phyloP scores from a whole-genome alignment of 2,797 vertebrate genomes.

The Pangasius macronema region DNA sequence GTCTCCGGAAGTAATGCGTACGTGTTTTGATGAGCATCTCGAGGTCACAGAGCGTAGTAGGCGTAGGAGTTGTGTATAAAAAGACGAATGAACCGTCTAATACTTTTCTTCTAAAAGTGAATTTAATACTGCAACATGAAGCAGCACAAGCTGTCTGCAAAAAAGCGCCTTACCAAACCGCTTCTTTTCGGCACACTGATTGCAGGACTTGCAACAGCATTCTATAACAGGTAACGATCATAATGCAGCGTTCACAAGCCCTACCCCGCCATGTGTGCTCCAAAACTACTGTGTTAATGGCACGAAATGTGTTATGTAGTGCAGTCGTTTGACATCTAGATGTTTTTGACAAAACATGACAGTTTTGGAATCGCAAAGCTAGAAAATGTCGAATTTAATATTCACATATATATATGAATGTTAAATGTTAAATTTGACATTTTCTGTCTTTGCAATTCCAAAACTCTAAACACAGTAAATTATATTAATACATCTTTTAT shows the following conservation, averaged over 20 bases:
- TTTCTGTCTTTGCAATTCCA: too few relatives aligned
- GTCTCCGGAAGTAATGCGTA: slow-evolving; percentile 59
- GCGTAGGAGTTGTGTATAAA: not conserved
- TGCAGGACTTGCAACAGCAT: slow-evolving; percentile 67
- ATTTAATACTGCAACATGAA: slow-evolving; percentile 61
- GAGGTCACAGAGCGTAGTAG: slow-evolving; percentile 29
- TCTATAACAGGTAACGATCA: slow-evolving; percentile 70
- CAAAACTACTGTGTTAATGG: not conserved
- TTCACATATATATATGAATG: too few relatives aligned
- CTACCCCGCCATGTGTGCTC: too few relatives aligned
- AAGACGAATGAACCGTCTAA: not conserved
- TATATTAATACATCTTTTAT: not conserved
- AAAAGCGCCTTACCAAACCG: slow-evolving; percentile 72
- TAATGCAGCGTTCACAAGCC: slow-evolving; percentile 1
- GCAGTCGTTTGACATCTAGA: not conserved
- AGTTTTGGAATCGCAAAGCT: not conserved
- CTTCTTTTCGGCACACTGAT: slow-evolving; percentile 71
- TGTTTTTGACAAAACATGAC: not conserved
- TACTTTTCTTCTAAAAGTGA: not conserved
- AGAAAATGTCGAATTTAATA: not conserved
- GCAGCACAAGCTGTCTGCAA: slow-evolving; percentile 61
- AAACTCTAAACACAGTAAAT: too few relatives aligned
- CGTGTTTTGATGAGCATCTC: slow-evolving; percentile 11
- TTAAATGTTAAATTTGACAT: too few relatives aligned
- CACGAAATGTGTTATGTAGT: not conserved